These are phyloP conservation scores for Volucella inanis DNA, from an alignment of 2,888 invertebrate species.

Conservation along the genomic window DNA sequence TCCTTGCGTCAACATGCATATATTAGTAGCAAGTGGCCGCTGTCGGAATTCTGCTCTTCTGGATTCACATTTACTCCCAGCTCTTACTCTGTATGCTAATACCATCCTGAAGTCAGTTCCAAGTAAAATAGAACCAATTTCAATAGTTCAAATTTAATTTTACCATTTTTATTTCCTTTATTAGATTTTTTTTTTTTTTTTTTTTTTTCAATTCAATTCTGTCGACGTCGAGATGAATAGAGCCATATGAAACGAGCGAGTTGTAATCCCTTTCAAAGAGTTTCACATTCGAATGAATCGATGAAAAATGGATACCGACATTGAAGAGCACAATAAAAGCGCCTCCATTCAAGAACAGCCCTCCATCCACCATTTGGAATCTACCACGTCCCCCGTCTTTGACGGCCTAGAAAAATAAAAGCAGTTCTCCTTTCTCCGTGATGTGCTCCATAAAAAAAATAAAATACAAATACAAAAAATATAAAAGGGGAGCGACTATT, in stretches of 20 bases:
- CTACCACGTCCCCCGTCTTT: background rate
- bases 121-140: too few relatives aligned
- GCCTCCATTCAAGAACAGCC: background rate
- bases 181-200: too few relatives aligned
- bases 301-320: conserved; percentile 59
- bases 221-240: background rate
- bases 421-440: conserved; percentile 39
- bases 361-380: background rate
- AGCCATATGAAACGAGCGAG: background rate
- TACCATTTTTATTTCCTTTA: too few relatives aligned
- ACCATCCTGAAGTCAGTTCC: too few relatives aligned
- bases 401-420: conserved; percentile 28
- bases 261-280: conserved; percentile 42
- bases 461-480: too few relatives aligned
- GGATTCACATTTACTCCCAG: too few relatives aligned
- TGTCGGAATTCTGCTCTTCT: too few relatives aligned
- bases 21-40: too few relatives aligned
- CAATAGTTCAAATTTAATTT: too few relatives aligned
- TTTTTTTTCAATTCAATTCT: too few relatives aligned
- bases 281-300: conserved; percentile 65
- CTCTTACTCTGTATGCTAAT: too few relatives aligned
- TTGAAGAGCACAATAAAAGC: conserved; percentile 43
- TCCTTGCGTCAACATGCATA: too few relatives aligned
- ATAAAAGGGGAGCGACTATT: conserved; percentile 37
- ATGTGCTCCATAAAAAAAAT: conserved; percentile 4